Evolutionary conservation across 2,113 vertebrate species (phyloP), one percentile per base, ranked within the genome.

Genomic region (Oreamnos americanus): DNA sequence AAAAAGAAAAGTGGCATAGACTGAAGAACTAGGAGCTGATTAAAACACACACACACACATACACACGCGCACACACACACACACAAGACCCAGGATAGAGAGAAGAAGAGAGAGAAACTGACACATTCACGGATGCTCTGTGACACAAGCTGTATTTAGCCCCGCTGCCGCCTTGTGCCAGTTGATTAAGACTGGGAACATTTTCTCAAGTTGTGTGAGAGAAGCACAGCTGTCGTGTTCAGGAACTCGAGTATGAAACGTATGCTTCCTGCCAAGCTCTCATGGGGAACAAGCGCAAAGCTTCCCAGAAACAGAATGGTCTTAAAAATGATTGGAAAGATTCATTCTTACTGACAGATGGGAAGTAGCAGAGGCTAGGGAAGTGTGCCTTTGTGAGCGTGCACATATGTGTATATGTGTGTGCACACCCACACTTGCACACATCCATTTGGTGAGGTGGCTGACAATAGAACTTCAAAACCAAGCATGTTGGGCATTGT

Each of bases 251-350:
- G 94, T 57, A 83, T 93, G 97, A 93, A 98, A 92, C 98, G 98
- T 98, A 98, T 98, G 98, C 96, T 98, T 97, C 95, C 98, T 98
- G 98, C 97, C 98, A 98, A 98, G 97, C 97, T 96, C 97, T 97
- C 88, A 26, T 86, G 89, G 95, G 94, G 95, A 96, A 91, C 25
- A 90, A 90, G 93, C 95, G 91, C 94, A 93, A 86, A 97, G 91
- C 92, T 96, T 97, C 91, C 36, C 91, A 49, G 60, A 97, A 98
- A 97, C 98, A 98, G 98, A 98, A 95, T 4, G 57, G 67, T 62
- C 96, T 97, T 53, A 8, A 84, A 98, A 98, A 95, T 96, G 92
- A 98, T 98, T 96, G 95, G 98, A 98, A 97, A 96, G 94, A 95
- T 81, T 87, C 93, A 87, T 89, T 97, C 96, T 62, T 78, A 30